These are phyloP conservation scores for Rhinopomastus cyanomelas DNA, from an alignment of 2,113 vertebrate species.

Conservation along the genomic window DNA sequence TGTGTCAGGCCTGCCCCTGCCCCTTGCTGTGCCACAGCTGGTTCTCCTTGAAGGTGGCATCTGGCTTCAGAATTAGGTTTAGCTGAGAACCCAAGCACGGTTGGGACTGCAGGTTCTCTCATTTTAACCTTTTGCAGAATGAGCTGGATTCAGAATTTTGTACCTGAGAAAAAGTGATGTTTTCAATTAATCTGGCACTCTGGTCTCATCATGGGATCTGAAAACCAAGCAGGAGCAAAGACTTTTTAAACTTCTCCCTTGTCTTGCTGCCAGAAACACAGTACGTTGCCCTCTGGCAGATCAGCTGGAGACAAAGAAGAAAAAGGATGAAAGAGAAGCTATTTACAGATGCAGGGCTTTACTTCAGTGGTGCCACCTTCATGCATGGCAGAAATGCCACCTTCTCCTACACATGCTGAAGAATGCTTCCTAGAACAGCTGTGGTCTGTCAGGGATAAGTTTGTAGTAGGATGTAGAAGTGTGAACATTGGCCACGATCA, in stretches of 20 bases:
- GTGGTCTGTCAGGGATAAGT: background rate
- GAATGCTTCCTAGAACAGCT: constrained; percentile 12
- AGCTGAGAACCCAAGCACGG: background rate
- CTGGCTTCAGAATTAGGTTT: background rate
- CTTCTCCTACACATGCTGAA: background rate
- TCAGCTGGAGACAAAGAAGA: background rate
- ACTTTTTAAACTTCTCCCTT: background rate
- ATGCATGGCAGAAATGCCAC: background rate
- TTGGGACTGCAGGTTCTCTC: background rate
- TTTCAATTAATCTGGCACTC: background rate
- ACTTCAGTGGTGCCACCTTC: constrained; percentile 6
- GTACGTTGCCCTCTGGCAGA: background rate
- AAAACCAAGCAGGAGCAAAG: background rate
- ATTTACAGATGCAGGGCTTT: constrained; percentile 14
- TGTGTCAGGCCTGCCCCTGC: background rate
- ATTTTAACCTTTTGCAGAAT: background rate
- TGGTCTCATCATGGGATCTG: background rate
- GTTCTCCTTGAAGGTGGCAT: background rate
- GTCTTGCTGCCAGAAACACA: background rate
- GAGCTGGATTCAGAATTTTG: background rate
- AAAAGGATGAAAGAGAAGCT: background rate
- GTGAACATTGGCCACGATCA: constrained; percentile 3
- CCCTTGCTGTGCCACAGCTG: accelerated
- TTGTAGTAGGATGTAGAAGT: constrained; percentile 32
- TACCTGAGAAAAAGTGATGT: background rate